phyloP scores from a whole-genome alignment of 2,888 invertebrate species.

The Allacma fusca region DNA sequence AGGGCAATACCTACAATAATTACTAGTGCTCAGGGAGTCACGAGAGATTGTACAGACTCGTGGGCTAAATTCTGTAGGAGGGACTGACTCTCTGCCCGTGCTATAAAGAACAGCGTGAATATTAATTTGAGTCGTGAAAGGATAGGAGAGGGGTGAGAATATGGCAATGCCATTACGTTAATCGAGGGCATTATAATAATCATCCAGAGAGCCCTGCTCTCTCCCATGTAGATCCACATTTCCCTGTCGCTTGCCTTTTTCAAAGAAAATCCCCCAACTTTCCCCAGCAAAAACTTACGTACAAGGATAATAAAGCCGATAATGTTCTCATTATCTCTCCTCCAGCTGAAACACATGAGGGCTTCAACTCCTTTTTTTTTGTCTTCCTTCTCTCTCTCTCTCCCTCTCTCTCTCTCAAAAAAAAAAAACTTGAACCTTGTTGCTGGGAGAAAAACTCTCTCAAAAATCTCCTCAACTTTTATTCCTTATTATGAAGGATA shows the following conservation, averaged over 20 bases:
- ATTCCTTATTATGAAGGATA: not conserved
- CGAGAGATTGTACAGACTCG: too few species aligned
- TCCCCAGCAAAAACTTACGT: not conserved
- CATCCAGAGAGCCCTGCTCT: too few species aligned
- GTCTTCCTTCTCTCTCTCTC: conserved; percentile 30
- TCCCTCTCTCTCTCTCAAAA: conserved; percentile 28
- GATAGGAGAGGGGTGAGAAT: conserved; percentile 6
- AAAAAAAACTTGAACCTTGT: not conserved
- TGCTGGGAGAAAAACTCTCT: not conserved
- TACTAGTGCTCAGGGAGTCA: too few species aligned
- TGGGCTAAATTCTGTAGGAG: too few species aligned
- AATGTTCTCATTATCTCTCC: conserved; percentile 48
- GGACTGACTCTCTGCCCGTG: too few species aligned
- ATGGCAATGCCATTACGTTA: conserved; percentile 26
- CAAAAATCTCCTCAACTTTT: conserved; percentile 1
- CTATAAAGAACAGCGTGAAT: not conserved
- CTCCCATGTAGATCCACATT: not conserved
- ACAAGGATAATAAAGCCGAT: conserved; percentile 50
- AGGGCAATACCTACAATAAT: too few species aligned
- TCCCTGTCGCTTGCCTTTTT: conserved; percentile 7
- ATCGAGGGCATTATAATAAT: conserved; percentile 26
- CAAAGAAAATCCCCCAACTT: not conserved
- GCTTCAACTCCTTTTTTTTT: conserved; percentile 21
- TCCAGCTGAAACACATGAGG: not conserved
- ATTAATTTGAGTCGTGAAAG: not conserved